Base-by-base conservation (phyloP, 2,797 vertebrate genomes). In the Silurus aristotelis region DNA sequence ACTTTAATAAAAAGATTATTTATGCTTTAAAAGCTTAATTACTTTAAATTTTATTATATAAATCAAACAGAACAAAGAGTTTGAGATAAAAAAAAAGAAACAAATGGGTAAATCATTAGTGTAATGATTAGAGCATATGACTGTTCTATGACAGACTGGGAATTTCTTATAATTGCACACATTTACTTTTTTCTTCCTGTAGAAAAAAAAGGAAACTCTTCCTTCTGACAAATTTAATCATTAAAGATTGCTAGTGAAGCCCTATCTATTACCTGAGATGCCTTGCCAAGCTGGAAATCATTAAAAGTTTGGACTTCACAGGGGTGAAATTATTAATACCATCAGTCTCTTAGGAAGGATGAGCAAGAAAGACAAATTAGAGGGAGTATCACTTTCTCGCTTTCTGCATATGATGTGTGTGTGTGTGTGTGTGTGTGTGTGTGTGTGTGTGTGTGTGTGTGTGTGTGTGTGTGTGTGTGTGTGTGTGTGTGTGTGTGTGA, bases 121-220 rank as follows among this genome's bases (percentile, higher is more conserved):
- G 66, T 88, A 84, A 87, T 73, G 64, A 89, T 90, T 83, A 25
- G 60, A 83, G 61, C 43, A 52, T 78, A 63, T 15, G 64, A 81
- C 83, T n/a, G 27, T 38, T 38, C 38, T 38, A 38, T 61, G 52
- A 79, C 72, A 84, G 61, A 48, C 22, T 68, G 58, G 79, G 73
- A 77, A 79, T 56, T 73, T 84, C 81, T 85, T 83, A 81, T 84
- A 85, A 88, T 67, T 82, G 75, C 64, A 60, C n/a, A 1, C 19
- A 2, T 61, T 79, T 86, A 27, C 52, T 55, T 87, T 48, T 85
- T 76, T 87, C 27, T 86, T 73, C 55, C 6, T 10, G 38, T 31
- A 81, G 68, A 70, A 80, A 79, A 82, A 88, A 83, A 66, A 7
- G 27, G 27, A 8, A 68, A 48, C 31, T 70, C 68, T 31, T 87